Base-by-base conservation (phyloP, 2,888 invertebrate genomes). In the Drosophila hamatofila region DNA sequence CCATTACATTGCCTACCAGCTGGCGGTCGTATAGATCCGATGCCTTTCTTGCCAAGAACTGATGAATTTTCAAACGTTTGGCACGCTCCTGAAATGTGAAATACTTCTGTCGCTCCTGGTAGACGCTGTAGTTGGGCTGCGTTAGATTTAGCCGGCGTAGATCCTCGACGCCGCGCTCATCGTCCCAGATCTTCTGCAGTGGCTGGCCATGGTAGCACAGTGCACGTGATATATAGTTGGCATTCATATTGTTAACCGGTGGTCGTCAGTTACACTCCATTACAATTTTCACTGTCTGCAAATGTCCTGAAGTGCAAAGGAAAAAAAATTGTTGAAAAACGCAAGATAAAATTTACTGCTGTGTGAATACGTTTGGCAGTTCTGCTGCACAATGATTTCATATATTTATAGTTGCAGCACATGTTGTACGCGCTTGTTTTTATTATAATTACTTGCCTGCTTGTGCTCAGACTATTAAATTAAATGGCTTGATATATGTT, bases 151-250 rank as follows among this genome's bases (percentile, higher is more conserved):
- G 93, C 91, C 95, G 95, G 27, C 94, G 87, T 70, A 97, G 93
- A 91, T 97, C 96, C 60, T 95, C 95, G 88, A 96, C 96, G 67
- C 97, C 96, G 88, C 96, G 95, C 91, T 97, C 97, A 33, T 95
- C 95, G 91, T 97, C 97, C 97, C 97, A 97, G 84, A 97, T 95
- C 93, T 97, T 97, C 93, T 96, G 97, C 80, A 97, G 93, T 89
- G 97, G 97, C 89, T 96, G 96, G 3, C 97, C 97, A 94, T 97
- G 97, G 92, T 96, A 97, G 93, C 96, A 96, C 83, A 97, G 93
- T 72, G 96, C 95, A 90, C 95, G 95, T 91, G 95, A 93, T 92
- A 97, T 88, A 56, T 92, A 90, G 37, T 91, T 91, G 16, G 86
- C 70, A 71, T 93, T 92, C 90, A 93, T 75, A 59, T 81, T 69